Conservation (phyloP, 2,888 invertebrate genomes). For the Phyllotreta striolata region DNA sequence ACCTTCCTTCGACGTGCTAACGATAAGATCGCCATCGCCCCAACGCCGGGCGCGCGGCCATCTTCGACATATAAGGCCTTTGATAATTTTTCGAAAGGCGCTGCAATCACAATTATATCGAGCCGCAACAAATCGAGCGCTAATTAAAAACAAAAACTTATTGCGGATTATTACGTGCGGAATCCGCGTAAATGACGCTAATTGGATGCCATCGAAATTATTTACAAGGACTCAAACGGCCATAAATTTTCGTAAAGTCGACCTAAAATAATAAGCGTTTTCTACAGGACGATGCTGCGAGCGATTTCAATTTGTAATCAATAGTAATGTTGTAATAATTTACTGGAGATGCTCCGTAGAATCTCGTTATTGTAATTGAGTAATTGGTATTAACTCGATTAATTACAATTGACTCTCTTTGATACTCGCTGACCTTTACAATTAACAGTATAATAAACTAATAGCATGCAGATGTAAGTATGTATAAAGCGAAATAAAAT, state of each 20-base stretch:
- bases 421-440: too few species aligned
- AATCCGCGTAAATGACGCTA: slow-evolving; percentile 36
- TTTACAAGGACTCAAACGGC: slow-evolving; percentile 33
- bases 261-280: slow-evolving; percentile 32
- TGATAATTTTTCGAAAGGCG: slow-evolving; percentile 37
- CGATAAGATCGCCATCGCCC: slow-evolving; percentile 13
- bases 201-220: slow-evolving; percentile 37
- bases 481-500: neutral
- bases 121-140: slow-evolving; percentile 39
- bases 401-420: too few species aligned
- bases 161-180: slow-evolving; percentile 33
- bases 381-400: too few species aligned
- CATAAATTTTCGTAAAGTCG: slow-evolving; percentile 35
- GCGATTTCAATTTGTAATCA: too few species aligned
- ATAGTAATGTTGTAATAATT: too few species aligned
- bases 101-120: slow-evolving; percentile 40
- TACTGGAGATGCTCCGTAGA: neutral
- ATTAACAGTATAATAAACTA: too few species aligned
- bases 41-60: slow-evolving; percentile 10
- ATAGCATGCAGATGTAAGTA: neutral
- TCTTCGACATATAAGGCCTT: slow-evolving; percentile 16
- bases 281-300: slow-evolving; percentile 19
- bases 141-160: slow-evolving; percentile 40
- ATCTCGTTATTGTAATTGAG: too few species aligned
- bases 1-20: neutral